These are phyloP conservation scores for Sebastes vulpes DNA, from an alignment of 2,797 vertebrate genomes.

Conservation along the genomic window DNA sequence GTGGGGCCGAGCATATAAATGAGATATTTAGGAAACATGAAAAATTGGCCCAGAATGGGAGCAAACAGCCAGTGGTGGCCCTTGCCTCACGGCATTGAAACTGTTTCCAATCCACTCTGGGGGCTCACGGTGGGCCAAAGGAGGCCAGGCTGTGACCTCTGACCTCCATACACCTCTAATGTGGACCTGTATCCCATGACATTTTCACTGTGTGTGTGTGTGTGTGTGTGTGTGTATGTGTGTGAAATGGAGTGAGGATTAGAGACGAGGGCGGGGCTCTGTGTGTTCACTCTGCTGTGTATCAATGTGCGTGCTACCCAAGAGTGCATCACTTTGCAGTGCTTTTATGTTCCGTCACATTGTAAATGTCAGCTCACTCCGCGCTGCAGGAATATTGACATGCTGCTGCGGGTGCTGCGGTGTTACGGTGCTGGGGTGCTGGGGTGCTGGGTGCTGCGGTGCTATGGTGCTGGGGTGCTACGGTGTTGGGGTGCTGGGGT, in stretches of 20 bases:
- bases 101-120: slow-evolving; percentile 21
- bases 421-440: too few species aligned
- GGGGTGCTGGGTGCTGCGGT: too few species aligned
- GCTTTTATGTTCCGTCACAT: slow-evolving; percentile 36
- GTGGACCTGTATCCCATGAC: background rate
- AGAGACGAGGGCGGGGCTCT: background rate
- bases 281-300: background rate
- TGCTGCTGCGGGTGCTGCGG: too few species aligned
- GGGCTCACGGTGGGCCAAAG: background rate
- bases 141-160: slow-evolving; percentile 12
- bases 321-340: background rate
- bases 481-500: too few species aligned
- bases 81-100: background rate
- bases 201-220: background rate
- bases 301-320: background rate
- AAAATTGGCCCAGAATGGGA: slow-evolving; percentile 41
- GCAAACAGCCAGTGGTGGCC: slow-evolving; percentile 11
- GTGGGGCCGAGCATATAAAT: slow-evolving; percentile 35
- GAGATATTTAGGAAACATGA: slow-evolving; percentile 53
- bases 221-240: background rate
- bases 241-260: background rate
- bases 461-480: too few species aligned
- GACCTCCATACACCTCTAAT: slow-evolving; percentile 3
- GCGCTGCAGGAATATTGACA: slow-evolving; percentile 47
- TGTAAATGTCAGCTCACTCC: slow-evolving; percentile 49